Conservation (phyloP, 2,888 invertebrate genomes). For the Ephialtes manifestator region DNA sequence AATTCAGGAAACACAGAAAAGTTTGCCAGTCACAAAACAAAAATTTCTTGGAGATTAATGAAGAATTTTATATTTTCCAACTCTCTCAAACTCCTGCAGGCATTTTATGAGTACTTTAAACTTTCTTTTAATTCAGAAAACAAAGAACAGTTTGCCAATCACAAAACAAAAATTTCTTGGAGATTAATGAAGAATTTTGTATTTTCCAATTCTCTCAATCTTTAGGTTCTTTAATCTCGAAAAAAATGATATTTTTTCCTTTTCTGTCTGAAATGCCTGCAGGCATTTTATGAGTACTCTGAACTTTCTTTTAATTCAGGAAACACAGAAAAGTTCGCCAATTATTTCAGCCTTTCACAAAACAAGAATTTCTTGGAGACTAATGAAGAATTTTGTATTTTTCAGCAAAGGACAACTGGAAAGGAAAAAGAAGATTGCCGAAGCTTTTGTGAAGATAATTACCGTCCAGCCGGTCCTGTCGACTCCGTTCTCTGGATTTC, state of each 20-base stretch:
- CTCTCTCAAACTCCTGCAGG: neutral
- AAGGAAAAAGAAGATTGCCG: neutral
- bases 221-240: no score
- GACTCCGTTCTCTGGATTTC: constrained; percentile 82
- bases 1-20: neutral
- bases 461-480: constrained; percentile 85
- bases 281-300: neutral
- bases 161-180: neutral
- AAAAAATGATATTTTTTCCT: no score
- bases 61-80: neutral
- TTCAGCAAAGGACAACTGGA: neutral
- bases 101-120: neutral
- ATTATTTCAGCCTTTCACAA: neutral
- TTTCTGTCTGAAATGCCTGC: neutral
- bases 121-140: neutral
- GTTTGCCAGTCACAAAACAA: neutral
- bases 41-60: neutral
- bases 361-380: neutral
- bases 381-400: neutral
- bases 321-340: constrained; percentile 11
- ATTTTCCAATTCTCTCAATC: no score
- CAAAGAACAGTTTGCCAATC: constrained; percentile 1
- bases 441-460: constrained; percentile 35
- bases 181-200: neutral
- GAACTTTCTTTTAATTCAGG: neutral